Evolutionary conservation across 2,888 invertebrate species (phyloP), one percentile per base, ranked within the genome.

Genomic region (Dolomedes plantarius): DNA sequence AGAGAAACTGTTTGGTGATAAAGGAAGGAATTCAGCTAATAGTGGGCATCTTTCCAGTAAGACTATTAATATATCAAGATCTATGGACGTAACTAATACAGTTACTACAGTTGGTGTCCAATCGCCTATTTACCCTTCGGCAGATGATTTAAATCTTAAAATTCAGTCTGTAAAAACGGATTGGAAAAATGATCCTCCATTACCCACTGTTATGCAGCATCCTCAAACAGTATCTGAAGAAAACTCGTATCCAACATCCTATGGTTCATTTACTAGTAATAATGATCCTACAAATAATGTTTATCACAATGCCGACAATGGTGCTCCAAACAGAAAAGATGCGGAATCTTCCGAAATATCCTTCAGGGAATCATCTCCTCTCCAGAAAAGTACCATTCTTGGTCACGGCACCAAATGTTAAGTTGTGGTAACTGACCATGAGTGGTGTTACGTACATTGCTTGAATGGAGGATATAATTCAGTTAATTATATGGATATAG

Each of bases 141-240:
- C 88, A 50, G 97, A 97, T 50, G 98, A 98, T 92, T 94, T 98
- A 89, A 97, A 97, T 92, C 94, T 96, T 92, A 98, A 98, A 93
- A 97, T 98, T 89, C 97, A 97, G 46, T 96, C 97, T 88, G 97
- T 97, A 65, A 98, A 98, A 92, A 96, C 95, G 88, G 88, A 88
- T 2, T 89, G 89, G 89, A 89, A 89, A 80, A 89, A 76, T 74
- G 75, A 86, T 31, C 92, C 93, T 13, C 92, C 93, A 3, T 89
- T 90, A 89, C 89, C 91, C 3, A 89, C 90, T 3, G 90, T 90
- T 7, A 74, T 90, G 75, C 90, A 91, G 88, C 90, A 91, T 79
- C 89, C 89, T 27, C 77, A 75, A 29, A 23, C 81, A 28, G 68
- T 41, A 28, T 27, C 76, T 41, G 88, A 86, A 64, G 88, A 87